Evolutionary conservation across 2,888 invertebrate genomes (phyloP).

Genomic region (Portevinia maculata): DNA sequence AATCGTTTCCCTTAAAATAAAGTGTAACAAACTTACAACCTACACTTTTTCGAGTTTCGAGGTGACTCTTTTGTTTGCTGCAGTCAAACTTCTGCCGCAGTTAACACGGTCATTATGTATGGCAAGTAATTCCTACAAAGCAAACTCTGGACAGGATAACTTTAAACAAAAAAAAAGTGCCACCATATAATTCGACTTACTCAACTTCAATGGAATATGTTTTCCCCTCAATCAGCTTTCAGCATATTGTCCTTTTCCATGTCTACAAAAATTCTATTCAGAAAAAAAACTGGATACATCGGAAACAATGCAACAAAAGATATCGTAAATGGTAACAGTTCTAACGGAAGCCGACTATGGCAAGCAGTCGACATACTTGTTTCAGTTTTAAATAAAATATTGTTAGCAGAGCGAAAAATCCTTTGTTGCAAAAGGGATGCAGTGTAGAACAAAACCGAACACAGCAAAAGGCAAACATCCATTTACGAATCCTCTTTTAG

Average conservation of each 20-base stretch:
- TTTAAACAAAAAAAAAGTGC: slow-evolving; percentile 20
- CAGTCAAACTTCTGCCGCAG: not conserved
- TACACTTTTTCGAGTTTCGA: no score
- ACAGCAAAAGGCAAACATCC: slow-evolving; percentile 69
- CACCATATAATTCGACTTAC: slow-evolving; percentile 12
- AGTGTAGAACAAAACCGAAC: slow-evolving; percentile 67
- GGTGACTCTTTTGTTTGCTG: not conserved
- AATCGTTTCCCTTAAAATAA: no score
- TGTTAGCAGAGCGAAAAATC: slow-evolving; percentile 33
- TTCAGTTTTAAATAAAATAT: slow-evolving; percentile 64
- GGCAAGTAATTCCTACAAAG: not conserved
- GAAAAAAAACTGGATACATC: slow-evolving; percentile 37
- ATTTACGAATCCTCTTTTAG: slow-evolving; percentile 40
- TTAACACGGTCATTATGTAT: not conserved
- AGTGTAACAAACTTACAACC: no score
- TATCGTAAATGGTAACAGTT: slow-evolving; percentile 69
- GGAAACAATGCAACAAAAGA: slow-evolving; percentile 71
- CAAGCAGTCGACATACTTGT: slow-evolving; percentile 46
- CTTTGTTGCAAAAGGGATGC: slow-evolving; percentile 64
- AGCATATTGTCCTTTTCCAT: slow-evolving; percentile 54
- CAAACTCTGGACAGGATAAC: not conserved
- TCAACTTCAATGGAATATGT: slow-evolving; percentile 38
- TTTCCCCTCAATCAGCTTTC: slow-evolving; percentile 55
- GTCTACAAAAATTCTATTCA: slow-evolving; percentile 35
- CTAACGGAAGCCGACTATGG: slow-evolving; percentile 63